Conservation (phyloP, 2,113 vertebrate genomes). For the Vulpes ferrilata region DNA sequence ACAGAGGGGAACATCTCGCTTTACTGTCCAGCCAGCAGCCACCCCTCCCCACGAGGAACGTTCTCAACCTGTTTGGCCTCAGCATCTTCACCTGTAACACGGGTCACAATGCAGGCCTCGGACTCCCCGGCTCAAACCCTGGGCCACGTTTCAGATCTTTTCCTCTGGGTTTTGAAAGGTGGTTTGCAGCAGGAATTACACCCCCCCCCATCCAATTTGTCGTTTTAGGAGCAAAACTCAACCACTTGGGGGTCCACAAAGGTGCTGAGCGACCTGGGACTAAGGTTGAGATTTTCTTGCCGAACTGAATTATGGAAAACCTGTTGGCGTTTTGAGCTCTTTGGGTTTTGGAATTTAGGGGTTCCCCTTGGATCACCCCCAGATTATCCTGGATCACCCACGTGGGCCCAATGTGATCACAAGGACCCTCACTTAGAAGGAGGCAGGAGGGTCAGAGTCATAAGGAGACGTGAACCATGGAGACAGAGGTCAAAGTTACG, state of each 20-base stretch:
- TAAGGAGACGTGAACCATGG: rapidly evolving
- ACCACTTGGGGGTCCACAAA: background rate
- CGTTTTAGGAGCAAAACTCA: background rate
- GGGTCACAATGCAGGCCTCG: rapidly evolving
- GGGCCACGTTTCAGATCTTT: rapidly evolving
- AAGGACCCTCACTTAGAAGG: background rate
- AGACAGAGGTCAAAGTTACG: background rate
- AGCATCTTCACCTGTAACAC: rapidly evolving
- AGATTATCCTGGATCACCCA: background rate
- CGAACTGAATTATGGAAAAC: background rate
- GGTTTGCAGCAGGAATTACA: rapidly evolving
- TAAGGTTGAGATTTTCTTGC: background rate
- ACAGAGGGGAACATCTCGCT: no score
- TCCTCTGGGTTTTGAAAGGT: background rate
- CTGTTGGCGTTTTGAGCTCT: background rate
- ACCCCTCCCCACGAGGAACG: rapidly evolving
- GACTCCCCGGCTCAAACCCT: no score
- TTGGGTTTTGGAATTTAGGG: background rate
- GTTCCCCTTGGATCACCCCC: background rate
- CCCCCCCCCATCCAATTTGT: background rate
- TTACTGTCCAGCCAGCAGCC: background rate
- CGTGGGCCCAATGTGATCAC: background rate
- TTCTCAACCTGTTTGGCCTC: rapidly evolving
- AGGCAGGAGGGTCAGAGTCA: background rate
- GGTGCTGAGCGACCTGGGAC: background rate